Percentiles rank a stretch among this genome's conserved stretches.
phyloP scores from a whole-genome alignment of 1,140 invertebrate species.

The Acromyrmex echinatior region DNA sequence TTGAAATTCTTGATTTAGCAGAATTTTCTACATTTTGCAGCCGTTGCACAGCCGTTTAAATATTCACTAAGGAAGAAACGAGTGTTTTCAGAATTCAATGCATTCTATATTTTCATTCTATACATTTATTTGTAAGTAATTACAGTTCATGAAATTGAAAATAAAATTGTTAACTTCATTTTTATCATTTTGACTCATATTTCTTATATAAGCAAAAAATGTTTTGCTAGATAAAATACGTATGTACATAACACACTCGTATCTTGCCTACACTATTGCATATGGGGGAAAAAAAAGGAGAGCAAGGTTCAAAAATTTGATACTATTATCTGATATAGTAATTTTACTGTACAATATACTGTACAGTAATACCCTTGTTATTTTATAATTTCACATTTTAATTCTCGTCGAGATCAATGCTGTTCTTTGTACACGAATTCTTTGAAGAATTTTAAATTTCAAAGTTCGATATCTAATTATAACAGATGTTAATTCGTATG shows the following conservation, averaged over 20 bases:
- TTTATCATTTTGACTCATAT: not conserved
- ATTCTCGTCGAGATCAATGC: not conserved
- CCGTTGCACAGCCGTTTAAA: not conserved
- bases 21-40: not conserved
- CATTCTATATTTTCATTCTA: no score
- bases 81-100: not conserved
- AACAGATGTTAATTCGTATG: not conserved
- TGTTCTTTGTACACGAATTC: not conserved
- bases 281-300: not conserved
- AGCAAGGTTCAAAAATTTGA: not conserved
- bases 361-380: no score
- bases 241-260: not conserved
- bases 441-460: not conserved
- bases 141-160: not conserved
- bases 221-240: not conserved
- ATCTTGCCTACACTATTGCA: not conserved
- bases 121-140: not conserved
- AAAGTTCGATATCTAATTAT: not conserved
- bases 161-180: not conserved
- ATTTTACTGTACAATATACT: no score
- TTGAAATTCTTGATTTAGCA: not conserved
- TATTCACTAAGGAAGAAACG: constrained; percentile 16
- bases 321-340: not conserved
- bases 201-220: not conserved
- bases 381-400: not conserved